Percentiles rank a stretch among this genome's conserved stretches.
phyloP scores from a whole-genome alignment of 2,113 vertebrate genomes.

The Myiagra hebetior region DNA sequence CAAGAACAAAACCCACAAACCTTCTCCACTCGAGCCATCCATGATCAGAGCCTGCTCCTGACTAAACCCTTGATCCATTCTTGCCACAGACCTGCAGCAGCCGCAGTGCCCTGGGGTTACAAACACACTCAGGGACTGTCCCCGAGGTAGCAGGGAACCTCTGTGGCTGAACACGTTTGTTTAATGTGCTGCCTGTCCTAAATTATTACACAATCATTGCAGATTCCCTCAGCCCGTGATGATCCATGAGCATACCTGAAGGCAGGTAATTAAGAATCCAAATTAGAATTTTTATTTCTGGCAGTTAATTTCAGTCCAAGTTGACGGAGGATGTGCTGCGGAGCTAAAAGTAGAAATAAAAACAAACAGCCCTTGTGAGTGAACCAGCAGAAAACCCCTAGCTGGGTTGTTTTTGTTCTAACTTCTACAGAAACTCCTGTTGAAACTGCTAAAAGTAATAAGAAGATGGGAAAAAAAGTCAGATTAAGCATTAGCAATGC shows the following conservation, averaged over 20 bases:
- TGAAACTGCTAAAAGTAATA: not conserved
- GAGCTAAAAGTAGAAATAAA: not conserved
- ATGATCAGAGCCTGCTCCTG: not conserved
- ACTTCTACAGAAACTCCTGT: not conserved
- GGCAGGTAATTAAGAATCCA: slow-evolving; percentile 43
- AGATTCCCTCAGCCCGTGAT: not conserved
- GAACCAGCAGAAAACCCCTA: not conserved
- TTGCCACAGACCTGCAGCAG: not conserved
- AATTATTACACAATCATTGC: not conserved
- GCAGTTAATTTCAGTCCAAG: not conserved
- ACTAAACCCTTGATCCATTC: not conserved
- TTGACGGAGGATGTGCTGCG: not conserved
- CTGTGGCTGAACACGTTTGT: not conserved
- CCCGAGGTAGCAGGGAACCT: not conserved
- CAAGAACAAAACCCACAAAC: not conserved
- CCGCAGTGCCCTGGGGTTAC: not conserved
- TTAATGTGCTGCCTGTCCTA: not conserved
- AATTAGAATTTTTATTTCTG: slow-evolving; percentile 45
- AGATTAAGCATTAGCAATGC: not conserved
- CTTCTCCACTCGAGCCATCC: not conserved
- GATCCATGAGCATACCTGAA: slow-evolving; percentile 14
- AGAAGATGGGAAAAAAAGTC: fast-evolving
- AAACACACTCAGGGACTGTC: not conserved
- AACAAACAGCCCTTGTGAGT: not conserved
- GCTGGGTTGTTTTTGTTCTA: not conserved